These are phyloP conservation scores for Onychorhynchus coronatus DNA, from an alignment of 2,113 vertebrate genomes.

Conservation along the genomic window DNA sequence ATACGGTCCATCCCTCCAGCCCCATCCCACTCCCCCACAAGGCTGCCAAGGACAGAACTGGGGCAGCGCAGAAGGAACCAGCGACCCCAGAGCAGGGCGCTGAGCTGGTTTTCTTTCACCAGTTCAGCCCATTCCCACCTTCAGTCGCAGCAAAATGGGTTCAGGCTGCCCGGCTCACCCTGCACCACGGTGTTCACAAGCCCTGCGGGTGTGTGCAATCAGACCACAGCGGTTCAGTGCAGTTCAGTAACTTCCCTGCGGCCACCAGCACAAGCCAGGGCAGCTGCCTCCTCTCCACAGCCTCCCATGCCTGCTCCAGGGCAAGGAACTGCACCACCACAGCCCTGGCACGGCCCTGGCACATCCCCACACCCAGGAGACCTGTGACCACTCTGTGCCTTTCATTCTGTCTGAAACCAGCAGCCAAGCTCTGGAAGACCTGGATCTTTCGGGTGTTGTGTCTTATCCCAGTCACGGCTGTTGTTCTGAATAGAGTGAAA, in stretches of 20 bases:
- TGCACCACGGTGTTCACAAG: neutral
- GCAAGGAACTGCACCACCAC: neutral
- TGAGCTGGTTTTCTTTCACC: neutral
- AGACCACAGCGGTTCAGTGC: neutral
- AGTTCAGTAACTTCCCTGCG: neutral
- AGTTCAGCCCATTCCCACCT: neutral
- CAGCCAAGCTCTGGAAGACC: neutral
- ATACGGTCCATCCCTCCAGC: neutral
- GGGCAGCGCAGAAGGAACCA: neutral
- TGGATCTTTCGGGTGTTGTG: neutral
- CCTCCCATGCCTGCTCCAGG: neutral
- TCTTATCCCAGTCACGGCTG: neutral
- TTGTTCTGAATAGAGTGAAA: neutral
- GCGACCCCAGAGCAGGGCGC: neutral
- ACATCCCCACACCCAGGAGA: neutral
- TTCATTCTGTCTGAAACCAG: neutral
- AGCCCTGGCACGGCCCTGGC: neutral
- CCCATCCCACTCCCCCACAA: neutral
- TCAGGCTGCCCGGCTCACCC: accelerated
- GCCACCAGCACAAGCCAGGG: neutral
- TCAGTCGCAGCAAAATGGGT: neutral
- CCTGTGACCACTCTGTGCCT: neutral
- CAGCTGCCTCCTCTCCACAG: neutral
- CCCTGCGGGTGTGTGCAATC: accelerated
- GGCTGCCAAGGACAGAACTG: neutral